phyloP scores from a whole-genome alignment of 37 sponge, comb jelly and placozoan genomes.

The Axinella damicornis region DNA sequence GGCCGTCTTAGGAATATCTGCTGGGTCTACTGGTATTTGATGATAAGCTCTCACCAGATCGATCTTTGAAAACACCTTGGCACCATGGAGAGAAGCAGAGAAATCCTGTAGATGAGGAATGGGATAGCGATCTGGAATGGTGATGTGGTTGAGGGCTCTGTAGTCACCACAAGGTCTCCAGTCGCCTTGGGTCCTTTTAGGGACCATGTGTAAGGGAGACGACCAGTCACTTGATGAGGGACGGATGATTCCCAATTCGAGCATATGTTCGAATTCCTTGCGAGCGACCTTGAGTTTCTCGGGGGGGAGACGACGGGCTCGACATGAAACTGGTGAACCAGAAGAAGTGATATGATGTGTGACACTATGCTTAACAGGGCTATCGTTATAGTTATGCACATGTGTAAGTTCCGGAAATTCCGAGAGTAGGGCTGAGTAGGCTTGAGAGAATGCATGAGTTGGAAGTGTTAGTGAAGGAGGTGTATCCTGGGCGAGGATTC shows the following conservation, averaged over 20 bases:
- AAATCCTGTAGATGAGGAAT: slow-evolving; percentile 73
- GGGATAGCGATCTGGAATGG: slow-evolving; percentile 57
- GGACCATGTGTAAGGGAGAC: slow-evolving; percentile 36
- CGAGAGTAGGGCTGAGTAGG: not conserved
- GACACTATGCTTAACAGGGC: slow-evolving; percentile 10
- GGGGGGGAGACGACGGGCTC: slow-evolving; percentile 31
- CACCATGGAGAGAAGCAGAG: slow-evolving; percentile 41
- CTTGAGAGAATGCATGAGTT: not conserved
- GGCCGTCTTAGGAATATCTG: slow-evolving; percentile 62
- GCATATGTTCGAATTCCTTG: slow-evolving; percentile 29
- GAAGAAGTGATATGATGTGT: slow-evolving; percentile 36
- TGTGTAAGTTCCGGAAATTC: slow-evolving; percentile 9
- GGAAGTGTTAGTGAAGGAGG: slow-evolving; percentile 11
- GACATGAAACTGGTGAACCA: slow-evolving; percentile 47
- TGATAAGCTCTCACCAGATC: slow-evolving; percentile 59
- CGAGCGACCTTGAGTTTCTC: slow-evolving; percentile 8
- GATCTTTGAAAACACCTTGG: slow-evolving; percentile 49
- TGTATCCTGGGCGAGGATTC: slow-evolving; percentile 4
- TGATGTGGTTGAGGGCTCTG: slow-evolving; percentile 57
- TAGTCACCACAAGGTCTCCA: slow-evolving; percentile 79
- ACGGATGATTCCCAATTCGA: slow-evolving; percentile 15
- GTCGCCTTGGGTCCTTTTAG: slow-evolving; percentile 56
- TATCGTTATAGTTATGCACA: not conserved
- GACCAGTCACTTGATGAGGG: slow-evolving; percentile 4
- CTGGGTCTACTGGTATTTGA: slow-evolving; percentile 66